Conservation (phyloP, 2,888 invertebrate species). For the Sthenelais limicola region DNA sequence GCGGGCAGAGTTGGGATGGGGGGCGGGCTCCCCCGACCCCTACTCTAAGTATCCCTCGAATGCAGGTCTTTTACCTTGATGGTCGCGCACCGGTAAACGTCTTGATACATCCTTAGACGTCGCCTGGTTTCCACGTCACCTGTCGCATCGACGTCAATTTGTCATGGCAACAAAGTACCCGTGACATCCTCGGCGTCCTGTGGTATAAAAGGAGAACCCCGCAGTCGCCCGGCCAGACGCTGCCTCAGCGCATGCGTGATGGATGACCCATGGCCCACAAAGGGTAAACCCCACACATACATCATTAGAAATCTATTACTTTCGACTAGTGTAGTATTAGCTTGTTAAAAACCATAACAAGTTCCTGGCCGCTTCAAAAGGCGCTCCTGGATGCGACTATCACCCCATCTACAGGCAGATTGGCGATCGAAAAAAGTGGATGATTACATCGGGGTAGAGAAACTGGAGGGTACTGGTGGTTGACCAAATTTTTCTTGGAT, state of each 20-base stretch:
- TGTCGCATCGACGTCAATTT: constrained; percentile 32
- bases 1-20: not conserved
- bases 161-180: constrained; percentile 31
- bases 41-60: not conserved
- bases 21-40: constrained; percentile 1
- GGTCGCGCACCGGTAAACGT: constrained; percentile 21
- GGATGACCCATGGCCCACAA: constrained; percentile 26
- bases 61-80: not conserved
- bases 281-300: constrained; percentile 32
- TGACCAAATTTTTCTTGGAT: no score
- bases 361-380: not conserved
- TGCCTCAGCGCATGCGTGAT: constrained; percentile 29
- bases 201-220: constrained; percentile 11
- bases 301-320: constrained; percentile 40
- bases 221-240: constrained; percentile 13
- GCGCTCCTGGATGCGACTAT: constrained; percentile 14
- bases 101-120: constrained; percentile 25
- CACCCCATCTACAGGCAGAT: constrained; percentile 9
- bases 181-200: constrained; percentile 30
- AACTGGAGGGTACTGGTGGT: no score
- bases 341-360: constrained; percentile 38
- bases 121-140: constrained; percentile 13
- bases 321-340: constrained; percentile 37
- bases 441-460: constrained; percentile 36
- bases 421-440: not conserved